Conservation (phyloP, 2,797 vertebrate genomes). For the Cossypha heuglini region DNA sequence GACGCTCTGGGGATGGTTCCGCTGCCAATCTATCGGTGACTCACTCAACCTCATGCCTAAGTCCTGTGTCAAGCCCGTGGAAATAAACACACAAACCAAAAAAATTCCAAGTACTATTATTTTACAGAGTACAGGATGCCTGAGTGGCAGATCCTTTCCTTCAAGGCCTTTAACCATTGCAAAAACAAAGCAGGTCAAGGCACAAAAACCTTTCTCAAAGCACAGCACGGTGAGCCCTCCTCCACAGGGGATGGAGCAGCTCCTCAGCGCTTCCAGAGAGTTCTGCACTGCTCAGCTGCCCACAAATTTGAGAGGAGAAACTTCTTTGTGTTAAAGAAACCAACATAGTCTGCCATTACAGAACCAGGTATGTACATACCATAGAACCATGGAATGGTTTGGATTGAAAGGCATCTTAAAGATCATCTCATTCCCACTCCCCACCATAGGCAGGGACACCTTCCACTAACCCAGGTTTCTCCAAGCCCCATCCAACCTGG, state of each 20-base stretch:
- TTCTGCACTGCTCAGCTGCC: not conserved
- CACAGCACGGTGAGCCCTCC: not conserved
- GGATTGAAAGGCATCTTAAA: not conserved
- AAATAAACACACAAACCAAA: not conserved
- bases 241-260: not conserved
- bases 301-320: not conserved
- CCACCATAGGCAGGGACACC: not conserved
- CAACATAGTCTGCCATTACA: not conserved
- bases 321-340: not conserved
- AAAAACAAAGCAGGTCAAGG: not conserved
- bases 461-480: rapidly evolving
- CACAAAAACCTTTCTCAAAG: not conserved
- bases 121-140: not conserved
- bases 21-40: not conserved
- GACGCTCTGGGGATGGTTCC: not conserved
- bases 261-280: not conserved
- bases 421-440: too few species aligned
- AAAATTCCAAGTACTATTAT: not conserved
- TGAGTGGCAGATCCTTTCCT: not conserved
- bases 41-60: conserved; percentile 6
- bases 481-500: rapidly evolving
- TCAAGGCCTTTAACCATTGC: not conserved
- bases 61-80: not conserved
- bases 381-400: not conserved
- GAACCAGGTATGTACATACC: rapidly evolving